Evolutionary conservation across 2,888 invertebrate genomes (phyloP).

Genomic region (Drosophila melanocephala): DNA sequence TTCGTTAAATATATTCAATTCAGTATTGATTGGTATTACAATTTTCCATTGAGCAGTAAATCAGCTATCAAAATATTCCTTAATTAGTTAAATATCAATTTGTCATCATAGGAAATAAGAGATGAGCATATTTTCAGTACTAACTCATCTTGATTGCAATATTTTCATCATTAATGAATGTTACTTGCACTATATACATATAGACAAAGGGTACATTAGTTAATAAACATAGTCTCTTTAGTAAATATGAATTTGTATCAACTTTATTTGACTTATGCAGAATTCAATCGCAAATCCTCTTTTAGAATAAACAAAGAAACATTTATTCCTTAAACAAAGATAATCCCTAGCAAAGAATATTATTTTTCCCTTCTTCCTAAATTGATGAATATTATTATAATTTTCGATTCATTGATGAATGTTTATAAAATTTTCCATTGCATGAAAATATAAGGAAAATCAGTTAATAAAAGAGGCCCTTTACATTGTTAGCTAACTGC

Average conservation of each 20-base stretch:
- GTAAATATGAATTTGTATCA: accelerated
- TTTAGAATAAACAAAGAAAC: neutral
- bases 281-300: neutral
- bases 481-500: accelerated
- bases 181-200: too few relatives aligned
- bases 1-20: too few relatives aligned
- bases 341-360: neutral
- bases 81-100: too few relatives aligned
- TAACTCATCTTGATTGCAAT: neutral
- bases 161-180: too few relatives aligned
- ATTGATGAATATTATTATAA: accelerated
- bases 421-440: neutral
- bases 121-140: neutral
- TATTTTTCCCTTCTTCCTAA: neutral
- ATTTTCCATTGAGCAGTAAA: too few relatives aligned
- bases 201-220: too few relatives aligned
- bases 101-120: neutral
- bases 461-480: neutral
- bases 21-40: too few relatives aligned
- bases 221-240: too few relatives aligned
- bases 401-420: too few relatives aligned
- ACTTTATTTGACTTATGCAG: neutral
- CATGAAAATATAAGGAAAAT: neutral
- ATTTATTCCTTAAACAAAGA: neutral
- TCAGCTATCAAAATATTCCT: too few relatives aligned